Percentiles rank a stretch among this genome's conserved stretches.
Evolutionary conservation across 2,797 vertebrate species (phyloP).

Genomic region (Gymnothorax reevesii): DNA sequence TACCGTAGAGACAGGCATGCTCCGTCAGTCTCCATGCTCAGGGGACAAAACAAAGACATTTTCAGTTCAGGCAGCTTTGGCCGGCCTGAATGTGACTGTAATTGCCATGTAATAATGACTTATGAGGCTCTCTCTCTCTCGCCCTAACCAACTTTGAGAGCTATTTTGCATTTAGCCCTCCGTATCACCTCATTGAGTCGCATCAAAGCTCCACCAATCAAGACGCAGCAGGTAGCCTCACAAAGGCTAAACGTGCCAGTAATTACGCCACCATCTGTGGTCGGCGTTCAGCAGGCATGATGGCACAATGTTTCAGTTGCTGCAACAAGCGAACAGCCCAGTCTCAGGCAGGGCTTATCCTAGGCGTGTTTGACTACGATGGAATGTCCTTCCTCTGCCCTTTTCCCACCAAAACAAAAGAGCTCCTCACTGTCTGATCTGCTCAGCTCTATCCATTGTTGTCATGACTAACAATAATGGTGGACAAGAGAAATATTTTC

Average conservation of each 20-base stretch:
- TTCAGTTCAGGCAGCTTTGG: too few species aligned
- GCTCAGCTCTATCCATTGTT: too few species aligned
- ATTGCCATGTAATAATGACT: too few species aligned
- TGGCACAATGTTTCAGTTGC: conserved; percentile 61
- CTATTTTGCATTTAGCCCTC: background rate
- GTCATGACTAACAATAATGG: too few species aligned
- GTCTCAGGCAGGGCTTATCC: background rate
- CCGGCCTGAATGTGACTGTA: too few species aligned
- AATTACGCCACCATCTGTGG: conserved; percentile 72
- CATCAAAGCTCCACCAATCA: conserved; percentile 8
- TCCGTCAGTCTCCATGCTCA: too few species aligned
- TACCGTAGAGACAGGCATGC: too few species aligned
- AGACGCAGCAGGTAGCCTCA: background rate
- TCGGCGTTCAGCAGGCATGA: conserved; percentile 29
- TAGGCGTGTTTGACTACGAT: background rate
- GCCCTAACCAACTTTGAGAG: background rate
- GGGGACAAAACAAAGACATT: too few species aligned
- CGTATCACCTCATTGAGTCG: conserved; percentile 10
- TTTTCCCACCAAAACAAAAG: background rate
- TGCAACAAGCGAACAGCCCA: background rate
- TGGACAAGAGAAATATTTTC: too few species aligned
- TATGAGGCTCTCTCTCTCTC: too few species aligned
- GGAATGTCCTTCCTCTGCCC: background rate
- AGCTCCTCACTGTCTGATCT: background rate
- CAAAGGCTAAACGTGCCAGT: conserved; percentile 37